These are phyloP conservation scores for Elymnias hypermnestra DNA, from an alignment of 1,140 invertebrate genomes.

Conservation along the genomic window DNA sequence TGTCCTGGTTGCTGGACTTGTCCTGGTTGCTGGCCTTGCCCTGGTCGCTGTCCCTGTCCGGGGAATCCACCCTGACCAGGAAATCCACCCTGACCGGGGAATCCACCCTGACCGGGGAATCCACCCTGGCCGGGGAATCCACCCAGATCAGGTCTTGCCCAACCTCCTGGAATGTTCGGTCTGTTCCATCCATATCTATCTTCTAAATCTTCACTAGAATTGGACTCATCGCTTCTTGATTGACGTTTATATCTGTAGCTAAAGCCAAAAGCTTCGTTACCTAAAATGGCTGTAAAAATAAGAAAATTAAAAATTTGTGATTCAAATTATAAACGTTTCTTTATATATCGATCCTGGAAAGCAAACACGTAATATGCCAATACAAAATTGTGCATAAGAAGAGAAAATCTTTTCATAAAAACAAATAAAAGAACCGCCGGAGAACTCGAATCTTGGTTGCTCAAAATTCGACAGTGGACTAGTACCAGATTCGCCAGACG, in stretches of 20 bases:
- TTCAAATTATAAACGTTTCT: too few relatives aligned
- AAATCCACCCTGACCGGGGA: slow-evolving; percentile 1
- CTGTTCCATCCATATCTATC: slow-evolving; percentile 39
- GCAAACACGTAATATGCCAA: too few relatives aligned
- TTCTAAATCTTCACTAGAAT: slow-evolving; percentile 24
- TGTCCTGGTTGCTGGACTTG: slow-evolving; percentile 7
- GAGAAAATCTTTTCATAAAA: too few relatives aligned
- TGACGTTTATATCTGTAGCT: slow-evolving; percentile 19
- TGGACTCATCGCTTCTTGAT: not conserved
- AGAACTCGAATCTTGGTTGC: too few relatives aligned
- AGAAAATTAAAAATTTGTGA: not conserved
- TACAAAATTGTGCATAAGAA: too few relatives aligned
- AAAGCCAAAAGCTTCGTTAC: slow-evolving; percentile 12
- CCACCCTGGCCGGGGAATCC: not conserved
- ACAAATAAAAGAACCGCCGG: too few relatives aligned
- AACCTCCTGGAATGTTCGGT: slow-evolving; percentile 1
- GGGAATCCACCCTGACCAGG: slow-evolving; percentile 9
- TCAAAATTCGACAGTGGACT: too few relatives aligned
- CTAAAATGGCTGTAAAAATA: slow-evolving; percentile 13
- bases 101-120: not conserved
- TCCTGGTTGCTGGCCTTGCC: slow-evolving; percentile 9
- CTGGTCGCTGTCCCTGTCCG: slow-evolving; percentile 12
- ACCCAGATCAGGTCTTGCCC: slow-evolving; percentile 10
- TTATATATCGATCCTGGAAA: too few relatives aligned
- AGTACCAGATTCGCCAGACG: too few relatives aligned